These are phyloP conservation scores for Brachionus manjavacas DNA, from an alignment of 1,140 invertebrate genomes.

Conservation along the genomic window DNA sequence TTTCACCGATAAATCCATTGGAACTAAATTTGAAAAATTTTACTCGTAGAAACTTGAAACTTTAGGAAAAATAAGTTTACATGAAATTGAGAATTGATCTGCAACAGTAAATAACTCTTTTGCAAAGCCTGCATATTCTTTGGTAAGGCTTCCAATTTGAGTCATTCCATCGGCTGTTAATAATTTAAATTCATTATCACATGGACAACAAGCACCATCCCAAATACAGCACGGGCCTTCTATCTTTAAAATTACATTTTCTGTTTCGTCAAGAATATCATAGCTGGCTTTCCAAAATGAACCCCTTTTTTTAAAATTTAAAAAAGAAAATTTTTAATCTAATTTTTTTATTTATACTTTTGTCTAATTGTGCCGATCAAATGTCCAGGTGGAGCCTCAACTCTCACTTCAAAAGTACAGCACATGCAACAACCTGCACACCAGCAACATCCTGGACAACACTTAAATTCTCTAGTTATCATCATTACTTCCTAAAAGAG, in stretches of 20 bases:
- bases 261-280: constrained; percentile 16
- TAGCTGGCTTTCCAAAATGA: constrained; percentile 21
- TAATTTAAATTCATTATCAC: constrained; percentile 37
- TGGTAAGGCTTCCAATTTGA: background rate
- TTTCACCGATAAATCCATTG: constrained; percentile 45
- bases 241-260: background rate
- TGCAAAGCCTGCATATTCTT: constrained; percentile 35
- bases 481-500: constrained; percentile 49
- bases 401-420: constrained; percentile 42
- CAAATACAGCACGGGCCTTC: constrained; percentile 26
- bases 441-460: constrained; percentile 44
- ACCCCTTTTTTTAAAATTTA: background rate
- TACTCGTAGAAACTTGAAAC: too few relatives aligned
- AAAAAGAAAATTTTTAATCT: background rate
- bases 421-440: constrained; percentile 16
- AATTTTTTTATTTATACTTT: constrained; percentile 9
- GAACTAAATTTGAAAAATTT: constrained; percentile 44
- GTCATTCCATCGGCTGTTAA: background rate
- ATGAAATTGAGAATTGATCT: background rate
- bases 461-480: constrained; percentile 50
- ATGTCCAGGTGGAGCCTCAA: constrained; percentile 43
- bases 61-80: background rate
- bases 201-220: constrained; percentile 39
- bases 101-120: background rate
- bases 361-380: constrained; percentile 43